Base-by-base conservation (phyloP, 92 coral and sea anemone species). In the Ricordea florida region DNA sequence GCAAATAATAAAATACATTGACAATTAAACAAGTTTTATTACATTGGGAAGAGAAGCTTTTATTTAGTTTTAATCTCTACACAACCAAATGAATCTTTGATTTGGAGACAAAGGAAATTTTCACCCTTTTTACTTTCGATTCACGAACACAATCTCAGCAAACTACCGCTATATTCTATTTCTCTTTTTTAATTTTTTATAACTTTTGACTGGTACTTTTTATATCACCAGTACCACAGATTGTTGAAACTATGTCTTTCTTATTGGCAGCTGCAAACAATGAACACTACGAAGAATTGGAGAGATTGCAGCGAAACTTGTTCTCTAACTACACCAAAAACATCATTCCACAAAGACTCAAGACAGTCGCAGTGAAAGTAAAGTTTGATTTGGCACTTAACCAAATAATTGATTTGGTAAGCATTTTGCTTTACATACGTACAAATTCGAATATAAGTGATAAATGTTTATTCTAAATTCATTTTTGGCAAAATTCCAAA, bases 401-500 rank as follows among this genome's bases (percentile, higher is more conserved):
- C 68, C 97, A 91, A 76, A 91, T 91, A 11, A 91, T 91, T 24
- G 97, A 91, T 69, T 58, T 91, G 97, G 97, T 91, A 71, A 87
- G 97, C n/a, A n/a, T n/a, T n/a, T n/a, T n/a, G n/a, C n/a, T n/a
- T n/a, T n/a, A n/a, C n/a, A n/a, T n/a, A n/a, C n/a, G n/a, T n/a
- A n/a, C n/a, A n/a, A n/a, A n/a, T n/a, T n/a, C n/a, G n/a, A n/a
- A n/a, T n/a, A n/a, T n/a, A n/a, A n/a, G n/a, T n/a, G n/a, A n/a
- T 37, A 37, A 37, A n/a, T 37, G 8, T 37, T 37, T 37, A 8
- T n/a, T n/a, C 44, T 37, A 37, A 37, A n/a, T n/a, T n/a, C n/a
- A n/a, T n/a, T n/a, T n/a, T n/a, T n/a, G n/a, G n/a, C n/a, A n/a
- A n/a, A n/a, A n/a, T n/a, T n/a, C n/a, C n/a, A n/a, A n/a, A n/a